A percentile compares a stretch with the other conserved stretches of the same genome.
phyloP scores from a whole-genome alignment of 2,888 invertebrate genomes.

The Notodonta ziczac region DNA sequence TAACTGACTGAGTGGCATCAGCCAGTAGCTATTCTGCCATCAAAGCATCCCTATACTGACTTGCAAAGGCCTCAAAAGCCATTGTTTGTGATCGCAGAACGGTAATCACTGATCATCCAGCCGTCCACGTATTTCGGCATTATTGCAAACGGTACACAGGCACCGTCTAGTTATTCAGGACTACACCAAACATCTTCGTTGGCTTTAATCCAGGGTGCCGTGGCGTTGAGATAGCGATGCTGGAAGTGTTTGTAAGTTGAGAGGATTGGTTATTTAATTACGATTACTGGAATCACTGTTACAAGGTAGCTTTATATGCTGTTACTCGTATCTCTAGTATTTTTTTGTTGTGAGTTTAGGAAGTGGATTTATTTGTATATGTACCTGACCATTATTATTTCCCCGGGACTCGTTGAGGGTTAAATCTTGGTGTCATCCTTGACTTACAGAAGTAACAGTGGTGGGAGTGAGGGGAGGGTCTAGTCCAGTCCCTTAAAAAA shows the following conservation, averaged over 20 bases:
- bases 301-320: too few species aligned
- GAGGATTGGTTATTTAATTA: too few species aligned
- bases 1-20: not conserved
- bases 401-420: too few species aligned
- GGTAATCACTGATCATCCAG: constrained; percentile 42
- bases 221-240: constrained; percentile 29
- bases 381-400: too few species aligned
- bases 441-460: too few species aligned
- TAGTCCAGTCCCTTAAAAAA: too few species aligned
- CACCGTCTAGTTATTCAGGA: constrained; percentile 71
- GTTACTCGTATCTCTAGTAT: too few species aligned
- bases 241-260: not conserved
- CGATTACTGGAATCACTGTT: too few species aligned
- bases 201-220: constrained; percentile 76
- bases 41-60: constrained; percentile 8
- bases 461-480: too few species aligned
- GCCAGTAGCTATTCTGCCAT: not conserved
- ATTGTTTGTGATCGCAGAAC: constrained; percentile 36
- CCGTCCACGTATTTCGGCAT: constrained; percentile 57
- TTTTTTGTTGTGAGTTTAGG: too few species aligned
- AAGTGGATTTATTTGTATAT: too few species aligned
- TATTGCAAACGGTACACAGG: constrained; percentile 63
- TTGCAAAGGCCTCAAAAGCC: constrained; percentile 35
- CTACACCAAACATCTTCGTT: constrained; percentile 78
- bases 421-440: too few species aligned